Conservation (phyloP, 92 coral and sea anemone species). For the Porites evermanni region DNA sequence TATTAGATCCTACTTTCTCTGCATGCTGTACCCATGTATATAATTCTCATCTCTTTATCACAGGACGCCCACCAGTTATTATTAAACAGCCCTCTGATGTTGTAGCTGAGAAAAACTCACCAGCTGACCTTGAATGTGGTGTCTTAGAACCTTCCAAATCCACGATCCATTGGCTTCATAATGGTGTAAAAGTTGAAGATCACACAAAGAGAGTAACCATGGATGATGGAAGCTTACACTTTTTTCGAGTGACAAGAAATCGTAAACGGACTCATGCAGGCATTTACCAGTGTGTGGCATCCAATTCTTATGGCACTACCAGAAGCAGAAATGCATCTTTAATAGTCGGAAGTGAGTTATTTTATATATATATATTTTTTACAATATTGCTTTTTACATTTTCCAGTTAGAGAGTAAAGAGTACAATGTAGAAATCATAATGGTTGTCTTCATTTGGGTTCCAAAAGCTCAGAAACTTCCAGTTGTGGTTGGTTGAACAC, state of each 20-base stretch:
- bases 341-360: slow-evolving; percentile 83
- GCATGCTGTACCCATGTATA: no score
- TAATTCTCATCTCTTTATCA: background rate
- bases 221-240: slow-evolving; percentile 73
- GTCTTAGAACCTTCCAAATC: slow-evolving; percentile 78
- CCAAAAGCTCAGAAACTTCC: no score
- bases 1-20: no score
- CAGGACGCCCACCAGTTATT: slow-evolving; percentile 65
- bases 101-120: slow-evolving; percentile 66
- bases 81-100: slow-evolving; percentile 68
- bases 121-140: slow-evolving; percentile 73
- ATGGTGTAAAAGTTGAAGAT: slow-evolving; percentile 67
- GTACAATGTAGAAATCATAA: no score
- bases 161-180: slow-evolving; percentile 76
- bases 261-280: slow-evolving; percentile 79
- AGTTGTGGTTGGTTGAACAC: no score
- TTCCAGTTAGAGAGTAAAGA: no score
- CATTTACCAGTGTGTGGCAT: slow-evolving; percentile 88
- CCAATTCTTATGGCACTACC: slow-evolving; percentile 68
- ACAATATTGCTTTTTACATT: no score
- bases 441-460: no score
- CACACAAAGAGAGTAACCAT: slow-evolving; percentile 60
- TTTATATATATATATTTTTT: background rate
- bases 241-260: slow-evolving; percentile 65
- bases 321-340: slow-evolving; percentile 79